phyloP scores from a whole-genome alignment of 2,888 invertebrate genomes.

The Ceramica pisi region DNA sequence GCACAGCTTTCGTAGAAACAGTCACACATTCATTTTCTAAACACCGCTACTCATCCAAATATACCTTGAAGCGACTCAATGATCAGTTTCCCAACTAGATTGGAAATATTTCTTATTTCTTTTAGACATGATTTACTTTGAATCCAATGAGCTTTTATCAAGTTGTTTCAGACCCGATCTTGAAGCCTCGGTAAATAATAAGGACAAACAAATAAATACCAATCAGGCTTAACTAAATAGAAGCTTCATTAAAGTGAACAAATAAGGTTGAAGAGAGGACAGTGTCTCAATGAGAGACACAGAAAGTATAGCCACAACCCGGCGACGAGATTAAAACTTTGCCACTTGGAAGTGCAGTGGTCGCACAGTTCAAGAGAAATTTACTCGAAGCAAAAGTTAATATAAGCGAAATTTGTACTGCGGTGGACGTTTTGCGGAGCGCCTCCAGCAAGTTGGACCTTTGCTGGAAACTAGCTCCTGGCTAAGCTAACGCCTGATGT shows the following conservation, averaged over 20 bases:
- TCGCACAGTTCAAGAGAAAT: conserved; percentile 85
- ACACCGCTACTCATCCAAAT: no score
- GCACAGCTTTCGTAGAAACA: no score
- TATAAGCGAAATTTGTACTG: conserved; percentile 89
- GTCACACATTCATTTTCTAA: no score
- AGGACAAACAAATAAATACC: conserved; percentile 4
- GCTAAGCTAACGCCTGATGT: conserved; percentile 76
- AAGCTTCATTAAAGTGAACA: conserved; percentile 45
- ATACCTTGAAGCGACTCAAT: no score
- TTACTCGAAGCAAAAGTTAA: conserved; percentile 88
- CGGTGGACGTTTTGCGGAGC: conserved; percentile 81
- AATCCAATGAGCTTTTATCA: background rate
- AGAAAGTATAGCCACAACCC: conserved; percentile 73
- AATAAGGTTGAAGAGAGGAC: conserved; percentile 60
- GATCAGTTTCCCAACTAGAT: no score
- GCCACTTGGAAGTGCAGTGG: conserved; percentile 87
- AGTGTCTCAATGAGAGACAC: conserved; percentile 66
- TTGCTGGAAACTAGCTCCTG: conserved; percentile 74
- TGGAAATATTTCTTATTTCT: background rate
- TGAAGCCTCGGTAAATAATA: background rate
- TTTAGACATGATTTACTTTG: background rate
- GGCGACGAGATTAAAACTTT: conserved; percentile 87
- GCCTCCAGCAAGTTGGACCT: conserved; percentile 77
- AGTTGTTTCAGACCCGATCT: background rate
- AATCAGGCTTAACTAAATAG: conserved; percentile 10